Base-by-base conservation (phyloP, 92 coral and sea anemone genomes). In the Micromussa lordhowensis region DNA sequence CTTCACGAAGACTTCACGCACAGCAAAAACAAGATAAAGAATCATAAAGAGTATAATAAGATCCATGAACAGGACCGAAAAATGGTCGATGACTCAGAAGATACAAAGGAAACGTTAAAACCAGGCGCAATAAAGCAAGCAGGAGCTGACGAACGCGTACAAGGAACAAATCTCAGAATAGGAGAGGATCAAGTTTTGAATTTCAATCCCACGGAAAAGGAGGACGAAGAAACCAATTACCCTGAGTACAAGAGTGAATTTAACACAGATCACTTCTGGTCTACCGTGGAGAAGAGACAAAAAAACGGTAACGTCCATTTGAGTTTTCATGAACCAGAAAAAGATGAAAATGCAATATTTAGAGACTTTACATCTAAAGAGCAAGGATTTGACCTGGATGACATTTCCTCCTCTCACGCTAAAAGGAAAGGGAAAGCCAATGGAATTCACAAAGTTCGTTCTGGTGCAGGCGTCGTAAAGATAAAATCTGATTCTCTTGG, bases 321-420 rank as follows among this genome's bases (percentile, higher is more conserved):
- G 22, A 64, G 0, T 5, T 64, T 36, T 35, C 85, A 28, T 32
- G 32, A 77, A 77, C 34, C 81, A 40, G 58, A 24, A 29, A 48
- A 26, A 64, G 30, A 2, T 9, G 68, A 54, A 83, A 83, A 34
- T 71, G 68, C 32, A 21, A 15, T 49, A 48, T 82, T 66, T 10
- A 68, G 26, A 29, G 86, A 48, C n/a, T 68, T 71, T 16, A 83
- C 26, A 21, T 38, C 55, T 3, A 53, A 32, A 8, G 9, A 71
- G 32, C 66, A 70, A 26, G 87, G 87, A 29, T 83, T 83, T 72
- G 68, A 83, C 35, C n/a, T 83, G 79, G 79, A 83, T 53, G 79
- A 66, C 0, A 82, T 82, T 28, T 44, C 86, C 15, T 34, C 38
- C 7, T 82, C 51, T 9, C 26, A 83, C 24, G 7, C 18, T 2